Conservation (phyloP, 1,140 invertebrate genomes). For the Hetaerina americana region DNA sequence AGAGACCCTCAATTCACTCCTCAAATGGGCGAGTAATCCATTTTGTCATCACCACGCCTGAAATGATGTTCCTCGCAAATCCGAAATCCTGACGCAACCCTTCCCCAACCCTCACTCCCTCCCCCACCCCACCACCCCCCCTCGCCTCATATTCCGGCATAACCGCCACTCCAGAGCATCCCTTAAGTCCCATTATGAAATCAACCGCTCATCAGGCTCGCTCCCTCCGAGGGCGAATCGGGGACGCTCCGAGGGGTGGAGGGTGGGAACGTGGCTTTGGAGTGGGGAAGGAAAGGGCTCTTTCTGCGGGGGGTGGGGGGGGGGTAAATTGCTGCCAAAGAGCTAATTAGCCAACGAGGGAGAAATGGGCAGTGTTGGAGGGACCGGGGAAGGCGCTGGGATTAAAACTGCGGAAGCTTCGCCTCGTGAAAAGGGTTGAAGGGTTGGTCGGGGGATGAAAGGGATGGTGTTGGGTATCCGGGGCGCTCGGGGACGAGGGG, state of each 20-base stretch:
- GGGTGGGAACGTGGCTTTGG: not conserved
- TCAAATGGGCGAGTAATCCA: too few relatives aligned
- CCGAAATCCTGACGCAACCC: not conserved
- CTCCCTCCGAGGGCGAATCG: too few relatives aligned
- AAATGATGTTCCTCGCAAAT: too few relatives aligned
- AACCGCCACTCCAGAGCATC: not conserved
- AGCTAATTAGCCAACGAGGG: not conserved
- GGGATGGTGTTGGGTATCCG: not conserved
- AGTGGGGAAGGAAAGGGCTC: not conserved
- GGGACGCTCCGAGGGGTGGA: too few relatives aligned
- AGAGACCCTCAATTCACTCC: too few relatives aligned
- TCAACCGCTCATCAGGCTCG: not conserved
- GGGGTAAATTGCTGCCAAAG: not conserved
- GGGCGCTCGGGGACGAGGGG: not conserved
- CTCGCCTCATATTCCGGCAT: not conserved
- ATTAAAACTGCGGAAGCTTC: too few relatives aligned
- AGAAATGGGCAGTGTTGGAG: not conserved
- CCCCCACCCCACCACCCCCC: not conserved
- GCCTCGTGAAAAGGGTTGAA: too few relatives aligned
- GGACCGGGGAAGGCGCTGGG: not conserved
- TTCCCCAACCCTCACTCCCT: not conserved
- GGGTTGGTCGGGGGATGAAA: not conserved
- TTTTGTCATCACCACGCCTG: too few relatives aligned
- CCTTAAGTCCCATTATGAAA: not conserved
- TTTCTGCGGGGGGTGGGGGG: not conserved